Percentiles rank a stretch among this genome's conserved stretches.
phyloP scores from a whole-genome alignment of 2,888 invertebrate species.

The Anticlea derivata region DNA sequence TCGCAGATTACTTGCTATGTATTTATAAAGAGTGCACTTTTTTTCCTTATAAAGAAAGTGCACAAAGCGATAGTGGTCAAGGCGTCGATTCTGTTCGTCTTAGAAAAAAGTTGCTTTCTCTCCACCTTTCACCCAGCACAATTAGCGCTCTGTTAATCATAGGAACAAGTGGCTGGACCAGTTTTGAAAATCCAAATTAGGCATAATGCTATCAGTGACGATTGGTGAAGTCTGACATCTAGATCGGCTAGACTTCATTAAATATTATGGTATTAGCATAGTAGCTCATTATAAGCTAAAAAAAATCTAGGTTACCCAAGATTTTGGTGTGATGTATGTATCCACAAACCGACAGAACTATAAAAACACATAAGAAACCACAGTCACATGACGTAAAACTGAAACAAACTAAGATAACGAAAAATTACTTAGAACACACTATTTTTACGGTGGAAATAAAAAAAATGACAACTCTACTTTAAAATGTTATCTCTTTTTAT shows the following conservation, averaged over 20 bases:
- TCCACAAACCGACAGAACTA: too few species aligned
- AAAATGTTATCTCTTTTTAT: too few species aligned
- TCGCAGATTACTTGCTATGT: neutral
- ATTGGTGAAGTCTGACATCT: constrained; percentile 20
- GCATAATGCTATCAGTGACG: constrained; percentile 50
- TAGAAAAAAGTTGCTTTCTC: constrained; percentile 64
- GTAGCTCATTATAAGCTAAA: neutral
- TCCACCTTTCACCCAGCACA: constrained; percentile 73
- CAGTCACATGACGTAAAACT: too few species aligned
- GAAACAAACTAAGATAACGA: too few species aligned
- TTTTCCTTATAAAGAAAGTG: constrained; percentile 29
- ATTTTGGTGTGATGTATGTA: too few species aligned
- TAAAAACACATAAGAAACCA: too few species aligned
- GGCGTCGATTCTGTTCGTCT: constrained; percentile 49
- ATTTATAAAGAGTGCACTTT: constrained; percentile 21
- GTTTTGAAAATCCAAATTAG: constrained; percentile 52
- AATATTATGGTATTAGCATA: constrained; percentile 2
- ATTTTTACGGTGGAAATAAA: too few species aligned
- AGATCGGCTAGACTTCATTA: constrained; percentile 26
- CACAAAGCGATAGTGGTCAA: constrained; percentile 15
- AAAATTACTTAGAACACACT: too few species aligned
- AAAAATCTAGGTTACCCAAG: too few species aligned
- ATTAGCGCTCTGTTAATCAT: constrained; percentile 79
- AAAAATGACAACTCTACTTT: too few species aligned
- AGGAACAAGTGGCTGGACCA: constrained; percentile 58